phyloP scores from a whole-genome alignment of 2,113 vertebrate genomes.

The Lucifuga dentata region DNA sequence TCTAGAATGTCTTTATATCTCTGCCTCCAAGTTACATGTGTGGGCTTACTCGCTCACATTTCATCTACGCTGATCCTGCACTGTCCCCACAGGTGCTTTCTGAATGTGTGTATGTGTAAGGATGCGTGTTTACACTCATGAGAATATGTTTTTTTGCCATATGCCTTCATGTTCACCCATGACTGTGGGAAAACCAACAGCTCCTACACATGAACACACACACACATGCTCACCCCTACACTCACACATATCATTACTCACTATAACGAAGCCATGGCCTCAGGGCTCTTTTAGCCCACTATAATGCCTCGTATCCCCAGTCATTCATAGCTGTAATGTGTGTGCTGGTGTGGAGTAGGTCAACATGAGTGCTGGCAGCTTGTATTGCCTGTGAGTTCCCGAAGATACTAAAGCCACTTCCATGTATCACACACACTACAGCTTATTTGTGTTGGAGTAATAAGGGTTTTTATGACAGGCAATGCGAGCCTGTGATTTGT shows the following conservation, averaged over 20 bases:
- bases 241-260: conserved; percentile 41
- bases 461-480: conserved; percentile 34
- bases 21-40: neutral
- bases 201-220: neutral
- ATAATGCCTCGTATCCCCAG: conserved; percentile 27
- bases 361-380: conserved; percentile 37
- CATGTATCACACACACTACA: conserved; percentile 49
- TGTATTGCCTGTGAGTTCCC: conserved; percentile 25
- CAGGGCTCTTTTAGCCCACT: conserved; percentile 34
- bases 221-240: neutral
- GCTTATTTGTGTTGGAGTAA: conserved; percentile 63
- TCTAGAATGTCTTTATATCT: too few species aligned
- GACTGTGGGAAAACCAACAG: conserved; percentile 27
- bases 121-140: conserved; percentile 8
- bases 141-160: conserved; percentile 1
- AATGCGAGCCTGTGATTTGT: conserved; percentile 54
- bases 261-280: conserved; percentile 25
- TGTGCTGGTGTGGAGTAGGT: conserved; percentile 41
- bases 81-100: neutral
- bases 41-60: conserved; percentile 13
- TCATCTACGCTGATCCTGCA: neutral
- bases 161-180: neutral
- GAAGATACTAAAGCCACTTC: conserved; percentile 35
- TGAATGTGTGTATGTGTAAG: neutral
- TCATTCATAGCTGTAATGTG: conserved; percentile 58